Conservation (phyloP, 1,140 invertebrate genomes). For the Uloborus diversus region DNA sequence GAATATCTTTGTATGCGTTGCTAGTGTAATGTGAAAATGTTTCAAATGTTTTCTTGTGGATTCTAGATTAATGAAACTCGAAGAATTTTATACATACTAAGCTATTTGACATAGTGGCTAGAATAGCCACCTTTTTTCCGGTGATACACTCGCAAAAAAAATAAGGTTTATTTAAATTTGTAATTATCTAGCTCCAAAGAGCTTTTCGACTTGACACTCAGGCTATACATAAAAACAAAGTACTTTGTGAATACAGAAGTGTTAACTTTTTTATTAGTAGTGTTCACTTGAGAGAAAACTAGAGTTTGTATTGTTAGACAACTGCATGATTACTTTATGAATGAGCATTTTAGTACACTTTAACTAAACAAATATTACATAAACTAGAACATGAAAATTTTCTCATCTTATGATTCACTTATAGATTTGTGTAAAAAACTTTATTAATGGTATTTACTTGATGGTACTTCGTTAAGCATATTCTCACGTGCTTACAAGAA, state of each 20-base stretch:
- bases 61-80: conserved; percentile 45
- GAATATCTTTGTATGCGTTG: conserved; percentile 55
- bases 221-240: conserved; percentile 52
- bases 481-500: conserved; percentile 20
- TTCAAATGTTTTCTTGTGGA: conserved; percentile 53
- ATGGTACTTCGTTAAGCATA: conserved; percentile 32
- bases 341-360: conserved; percentile 43
- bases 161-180: conserved; percentile 41
- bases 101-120: conserved; percentile 19
- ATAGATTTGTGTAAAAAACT: conserved; percentile 34
- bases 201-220: conserved; percentile 46
- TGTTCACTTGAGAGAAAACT: conserved; percentile 44
- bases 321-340: conserved; percentile 50
- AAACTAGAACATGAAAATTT: conserved; percentile 26
- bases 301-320: conserved; percentile 46
- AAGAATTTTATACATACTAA: conserved; percentile 51
- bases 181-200: conserved; percentile 45
- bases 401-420: conserved; percentile 19
- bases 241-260: conserved; percentile 52
- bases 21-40: conserved; percentile 50
- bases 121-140: conserved; percentile 40
- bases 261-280: conserved; percentile 52
- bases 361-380: conserved; percentile 37
- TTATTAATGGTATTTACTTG: conserved; percentile 46
- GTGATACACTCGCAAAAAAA: conserved; percentile 54